Percentiles rank a stretch among this genome's conserved stretches.
Conservation (phyloP, 1,140 invertebrate genomes). For the Magallana angulata region DNA sequence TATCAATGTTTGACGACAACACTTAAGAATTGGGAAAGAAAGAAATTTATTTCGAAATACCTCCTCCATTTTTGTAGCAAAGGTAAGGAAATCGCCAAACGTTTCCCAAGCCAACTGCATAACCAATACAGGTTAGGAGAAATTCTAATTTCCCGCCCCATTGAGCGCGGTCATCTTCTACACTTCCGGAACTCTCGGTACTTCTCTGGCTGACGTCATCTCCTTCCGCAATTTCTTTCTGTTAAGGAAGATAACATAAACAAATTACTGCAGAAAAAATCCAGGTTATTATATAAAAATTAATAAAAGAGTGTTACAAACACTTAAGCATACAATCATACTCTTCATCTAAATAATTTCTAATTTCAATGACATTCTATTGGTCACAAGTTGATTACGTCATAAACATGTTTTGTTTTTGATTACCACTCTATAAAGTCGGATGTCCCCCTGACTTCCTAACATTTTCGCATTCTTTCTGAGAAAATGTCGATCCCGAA, state of each 20-base stretch:
- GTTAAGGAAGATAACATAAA: neutral
- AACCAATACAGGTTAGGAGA: slow-evolving; percentile 6
- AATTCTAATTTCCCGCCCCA: slow-evolving; percentile 35
- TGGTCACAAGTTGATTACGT: neutral
- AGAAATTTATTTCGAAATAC: neutral
- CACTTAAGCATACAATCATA: neutral
- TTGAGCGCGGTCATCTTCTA: neutral
- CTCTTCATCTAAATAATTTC: neutral
- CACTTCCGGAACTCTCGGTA: slow-evolving; percentile 2
- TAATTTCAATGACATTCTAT: neutral
- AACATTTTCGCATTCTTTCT: neutral
- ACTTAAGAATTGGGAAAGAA: too few relatives aligned
- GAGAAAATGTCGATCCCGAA: too few relatives aligned
- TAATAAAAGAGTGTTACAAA: neutral
- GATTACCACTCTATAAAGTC: slow-evolving; percentile 10
- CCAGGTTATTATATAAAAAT: neutral
- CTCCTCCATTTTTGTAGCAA: slow-evolving; percentile 14
- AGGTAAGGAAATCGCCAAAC: slow-evolving; percentile 19
- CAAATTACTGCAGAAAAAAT: neutral
- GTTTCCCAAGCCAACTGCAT: slow-evolving; percentile 25
- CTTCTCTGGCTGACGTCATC: slow-evolving; percentile 3
- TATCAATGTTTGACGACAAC: too few relatives aligned
- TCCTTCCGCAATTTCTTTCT: slow-evolving; percentile 12
- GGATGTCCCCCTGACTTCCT: neutral
- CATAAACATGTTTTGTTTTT: neutral